A percentile compares a stretch with the other conserved stretches of the same genome.
Conservation (phyloP, 2,113 vertebrate species). For the Cyphomyrus discorhynchus region DNA sequence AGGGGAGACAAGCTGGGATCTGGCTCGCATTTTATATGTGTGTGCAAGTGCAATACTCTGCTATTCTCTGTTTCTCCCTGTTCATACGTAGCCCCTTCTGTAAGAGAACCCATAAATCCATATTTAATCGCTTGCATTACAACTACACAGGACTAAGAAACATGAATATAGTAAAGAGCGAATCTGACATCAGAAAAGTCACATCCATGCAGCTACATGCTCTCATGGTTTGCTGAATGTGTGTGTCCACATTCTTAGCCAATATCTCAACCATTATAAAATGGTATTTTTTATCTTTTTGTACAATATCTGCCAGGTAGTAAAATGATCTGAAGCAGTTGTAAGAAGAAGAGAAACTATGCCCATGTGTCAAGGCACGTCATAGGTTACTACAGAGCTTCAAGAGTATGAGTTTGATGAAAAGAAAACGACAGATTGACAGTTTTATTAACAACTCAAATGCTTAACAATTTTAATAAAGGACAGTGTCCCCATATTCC, state of each 20-base stretch:
- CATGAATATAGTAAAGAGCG: not conserved
- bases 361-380: not conserved
- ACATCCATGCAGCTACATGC: not conserved
- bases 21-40: not conserved
- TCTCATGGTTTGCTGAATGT: not conserved
- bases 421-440: not conserved
- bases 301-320: not conserved
- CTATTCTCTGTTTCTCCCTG: not conserved
- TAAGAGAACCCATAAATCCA: not conserved
- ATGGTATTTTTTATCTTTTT: not conserved
- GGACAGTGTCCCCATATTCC: not conserved
- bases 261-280: not conserved
- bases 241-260: not conserved
- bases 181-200: not conserved
- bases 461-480: not conserved
- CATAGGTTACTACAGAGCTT: not conserved
- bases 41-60: not conserved
- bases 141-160: not conserved
- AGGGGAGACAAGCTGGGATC: not conserved
- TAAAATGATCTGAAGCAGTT: not conserved
- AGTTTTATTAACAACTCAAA: not conserved
- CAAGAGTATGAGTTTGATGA: not conserved
- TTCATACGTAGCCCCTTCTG: not conserved
- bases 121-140: not conserved
- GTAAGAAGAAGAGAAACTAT: not conserved